phyloP scores from a whole-genome alignment of 92 coral and sea anemone genomes.

The Umimayanthus chanpuru region DNA sequence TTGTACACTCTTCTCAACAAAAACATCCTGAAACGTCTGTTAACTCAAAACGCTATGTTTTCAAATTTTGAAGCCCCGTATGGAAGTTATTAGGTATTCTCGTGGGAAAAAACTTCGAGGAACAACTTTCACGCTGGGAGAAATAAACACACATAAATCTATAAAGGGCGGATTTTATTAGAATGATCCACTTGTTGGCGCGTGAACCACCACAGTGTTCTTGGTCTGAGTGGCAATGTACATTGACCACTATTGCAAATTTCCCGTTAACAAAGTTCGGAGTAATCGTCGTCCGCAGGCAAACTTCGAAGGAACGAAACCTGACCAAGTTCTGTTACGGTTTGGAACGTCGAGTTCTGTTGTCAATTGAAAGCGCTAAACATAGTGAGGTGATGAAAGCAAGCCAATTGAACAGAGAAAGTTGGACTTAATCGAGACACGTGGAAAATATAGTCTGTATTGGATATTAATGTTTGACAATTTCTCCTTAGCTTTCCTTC shows the following conservation, averaged over 20 bases:
- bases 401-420: neutral
- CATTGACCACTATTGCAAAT: too few relatives aligned
- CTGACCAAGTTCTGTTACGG: neutral
- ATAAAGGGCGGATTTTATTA: neutral
- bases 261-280: neutral
- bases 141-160: neutral
- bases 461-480: neutral
- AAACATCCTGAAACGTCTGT: neutral
- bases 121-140: neutral
- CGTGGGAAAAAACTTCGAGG: neutral
- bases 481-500: neutral
- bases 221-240: neutral
- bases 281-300: too few relatives aligned
- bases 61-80: neutral
- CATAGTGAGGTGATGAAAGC: neutral
- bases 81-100: neutral
- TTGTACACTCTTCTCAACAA: neutral
- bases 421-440: neutral
- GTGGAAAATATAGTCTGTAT: neutral
- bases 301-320: neutral
- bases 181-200: neutral
- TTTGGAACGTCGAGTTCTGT: neutral
- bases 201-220: neutral
- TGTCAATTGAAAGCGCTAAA: neutral
- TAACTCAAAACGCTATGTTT: neutral